Base-by-base conservation (phyloP, 2,888 invertebrate genomes). In the Callinectes sapidus region DNA sequence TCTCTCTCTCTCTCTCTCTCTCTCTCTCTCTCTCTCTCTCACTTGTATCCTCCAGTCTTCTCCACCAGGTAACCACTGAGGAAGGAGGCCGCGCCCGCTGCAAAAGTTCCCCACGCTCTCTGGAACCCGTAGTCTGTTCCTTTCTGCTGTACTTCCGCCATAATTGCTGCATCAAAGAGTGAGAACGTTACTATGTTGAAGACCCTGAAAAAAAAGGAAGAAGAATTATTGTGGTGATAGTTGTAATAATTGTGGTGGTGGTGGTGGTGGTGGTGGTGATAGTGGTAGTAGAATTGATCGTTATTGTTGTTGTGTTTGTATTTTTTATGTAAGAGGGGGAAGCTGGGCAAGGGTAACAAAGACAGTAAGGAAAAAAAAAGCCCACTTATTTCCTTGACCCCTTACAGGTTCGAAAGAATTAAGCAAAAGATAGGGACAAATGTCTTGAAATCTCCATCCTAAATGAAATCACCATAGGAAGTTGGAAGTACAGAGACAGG, bases 51-150 rank as follows among this genome's bases (percentile, higher is more conserved):
- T 18, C 88, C 90, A 14, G 92, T 91, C 13, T 6, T 13, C 18
- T 90, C 55, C 32, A 90, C 85, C 18, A 93, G 32, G 55, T 87
- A 35, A 14, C 93, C 93, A 28, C 93, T 61, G 2, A 88, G 35
- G 32, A 54, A 87, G 6, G 93, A 92, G 18, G 77, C 55, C 28
- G 54, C n/a, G 8, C 90, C 0, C 18, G 81, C 93, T 5, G 87
- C 93, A n/a, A 93, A 23, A 13, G 90, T 93, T 8, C 92, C 93
- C 93, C 92, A 93, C 8, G 92, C 90, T 42, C 92, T 66, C 71
- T 93, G 93, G 55, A 88, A 92, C 13, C 93, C 93, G 55, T 85
- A 93, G 85, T 92, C 87, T 39, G 88, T 55, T 13, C 88, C 88
- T 18, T n/a, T 32, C 23, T 87, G 23, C 85, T 93, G 87, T 16